phyloP scores from a whole-genome alignment of 1,140 invertebrate genomes.

The Tetramorium parvispinum region DNA sequence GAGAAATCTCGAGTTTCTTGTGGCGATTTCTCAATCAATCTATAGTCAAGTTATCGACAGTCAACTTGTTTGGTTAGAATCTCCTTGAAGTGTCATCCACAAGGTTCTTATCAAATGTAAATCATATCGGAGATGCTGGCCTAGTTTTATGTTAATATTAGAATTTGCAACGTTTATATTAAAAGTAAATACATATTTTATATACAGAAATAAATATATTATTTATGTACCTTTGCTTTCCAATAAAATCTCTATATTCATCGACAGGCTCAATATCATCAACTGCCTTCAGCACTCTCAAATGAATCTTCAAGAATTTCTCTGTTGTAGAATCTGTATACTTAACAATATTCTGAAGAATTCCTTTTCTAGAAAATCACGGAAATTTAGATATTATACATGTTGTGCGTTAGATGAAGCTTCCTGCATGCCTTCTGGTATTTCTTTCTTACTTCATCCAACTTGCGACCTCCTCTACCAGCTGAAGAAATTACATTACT shows the following conservation, averaged over 20 bases:
- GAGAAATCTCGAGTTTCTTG: slow-evolving; percentile 89
- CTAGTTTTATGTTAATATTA: slow-evolving; percentile 87
- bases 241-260: slow-evolving; percentile 93
- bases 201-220: background rate
- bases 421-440: slow-evolving; percentile 95
- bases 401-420: slow-evolving; percentile 95
- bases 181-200: background rate
- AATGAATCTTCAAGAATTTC: slow-evolving; percentile 91
- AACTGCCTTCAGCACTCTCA: slow-evolving; percentile 89
- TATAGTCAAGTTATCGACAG: slow-evolving; percentile 96
- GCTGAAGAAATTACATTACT: slow-evolving; percentile 83
- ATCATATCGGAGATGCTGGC: slow-evolving; percentile 90
- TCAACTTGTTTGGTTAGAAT: slow-evolving; percentile 92
- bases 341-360: slow-evolving; percentile 90
- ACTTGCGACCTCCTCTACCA: slow-evolving; percentile 91
- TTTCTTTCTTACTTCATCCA: slow-evolving; percentile 95
- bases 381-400: slow-evolving; percentile 13
- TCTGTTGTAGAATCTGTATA: slow-evolving; percentile 91
- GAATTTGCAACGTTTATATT: slow-evolving; percentile 1
- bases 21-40: slow-evolving; percentile 93
- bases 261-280: slow-evolving; percentile 91
- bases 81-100: slow-evolving; percentile 94
- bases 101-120: slow-evolving; percentile 93
- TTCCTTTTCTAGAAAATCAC: slow-evolving; percentile 88
- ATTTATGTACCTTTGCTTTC: slow-evolving; percentile 91